Evolutionary conservation across 2,113 vertebrate genomes (phyloP), one percentile per base, ranked within the genome.

Genomic region (Scomber japonicus): DNA sequence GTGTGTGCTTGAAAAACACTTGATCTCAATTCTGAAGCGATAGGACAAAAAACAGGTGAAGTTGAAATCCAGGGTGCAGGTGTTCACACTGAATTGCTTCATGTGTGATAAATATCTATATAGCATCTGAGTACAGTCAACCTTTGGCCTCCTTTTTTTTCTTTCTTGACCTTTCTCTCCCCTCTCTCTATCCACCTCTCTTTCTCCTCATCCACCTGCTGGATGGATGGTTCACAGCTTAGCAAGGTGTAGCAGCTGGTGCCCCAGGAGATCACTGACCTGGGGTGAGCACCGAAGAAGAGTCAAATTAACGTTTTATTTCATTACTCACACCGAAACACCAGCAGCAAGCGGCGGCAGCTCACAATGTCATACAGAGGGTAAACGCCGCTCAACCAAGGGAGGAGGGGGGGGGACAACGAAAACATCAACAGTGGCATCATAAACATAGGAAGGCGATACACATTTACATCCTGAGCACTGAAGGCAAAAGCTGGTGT

Each of bases 231-330:
- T 67, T 46, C 63, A 53, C 30, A 80, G 75, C 64, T 80, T 1
- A 46, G 69, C 46, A 27, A 48, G 75, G 53, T 76, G 60, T 31
- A 70, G 71, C 89, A 81, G 83, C 84, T 75, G 76, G 57, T 21
- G 75, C 89, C 86, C 68, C 61, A 55, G 84, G 84, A 89, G 67
- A 80, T 54, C 13, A 6, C 63, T 87, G 78, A 91, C 92, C 92
- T 2, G 53, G 81, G 86, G 78, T 83, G 87, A 93, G 63, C 79
- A 50, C 40, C 44, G 78, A 70, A 75, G 78, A 91, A 83, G 75
- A 87, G 83, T 84, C 80, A 87, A 82, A 92, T 92, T 81, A 90
- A 84, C 21, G 73, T 82, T 85, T 92, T 80, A 92, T 93, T 93
- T 81, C 74, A 88, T 93, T 90, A 91, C 77, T 91, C 49, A 54